A percentile compares a stretch with the other conserved stretches of the same genome.
Conservation (phyloP, 2,797 vertebrate genomes). For the Mastacembelus armatus region DNA sequence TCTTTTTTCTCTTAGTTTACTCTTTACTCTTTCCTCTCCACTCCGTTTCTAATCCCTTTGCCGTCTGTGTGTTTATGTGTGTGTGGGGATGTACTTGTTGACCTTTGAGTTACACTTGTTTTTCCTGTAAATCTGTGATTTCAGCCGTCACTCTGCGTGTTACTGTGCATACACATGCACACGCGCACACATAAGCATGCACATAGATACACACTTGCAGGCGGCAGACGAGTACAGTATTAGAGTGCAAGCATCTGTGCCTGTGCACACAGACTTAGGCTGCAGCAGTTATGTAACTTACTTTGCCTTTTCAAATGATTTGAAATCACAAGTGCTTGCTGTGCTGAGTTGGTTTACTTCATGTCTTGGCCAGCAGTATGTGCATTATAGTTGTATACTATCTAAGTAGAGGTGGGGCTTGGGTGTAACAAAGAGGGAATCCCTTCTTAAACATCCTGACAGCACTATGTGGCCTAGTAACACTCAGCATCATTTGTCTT, state of each 20-base stretch:
- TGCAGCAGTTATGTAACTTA: constrained; percentile 79
- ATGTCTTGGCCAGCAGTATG: constrained; percentile 43
- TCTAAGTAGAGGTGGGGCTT: constrained; percentile 26
- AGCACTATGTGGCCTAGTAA: constrained; percentile 2
- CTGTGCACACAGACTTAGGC: constrained; percentile 70
- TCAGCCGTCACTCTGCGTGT: constrained; percentile 49
- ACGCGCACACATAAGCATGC: constrained; percentile 9
- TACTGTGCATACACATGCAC: constrained; percentile 21
- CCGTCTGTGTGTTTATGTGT: constrained; percentile 8
- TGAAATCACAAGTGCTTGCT: constrained; percentile 64
- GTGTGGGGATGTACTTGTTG: constrained; percentile 11
- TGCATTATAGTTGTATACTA: constrained; percentile 35
- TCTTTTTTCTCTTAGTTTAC: constrained; percentile 17
- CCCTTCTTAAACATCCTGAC: constrained; percentile 40
- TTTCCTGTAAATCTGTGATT: constrained; percentile 51
- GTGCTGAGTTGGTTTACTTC: constrained; percentile 55
- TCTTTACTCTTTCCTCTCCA: constrained; percentile 9
- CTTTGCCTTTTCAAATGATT: constrained; percentile 80
- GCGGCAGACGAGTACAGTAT: constrained; percentile 64
- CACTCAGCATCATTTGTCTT: constrained; percentile 3
- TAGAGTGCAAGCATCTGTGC: constrained; percentile 72
- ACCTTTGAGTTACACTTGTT: constrained; percentile 45
- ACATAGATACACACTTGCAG: constrained; percentile 39
- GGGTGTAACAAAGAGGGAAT: constrained; percentile 39
- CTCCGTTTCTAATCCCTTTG: neutral